phyloP scores from a whole-genome alignment of 2,797 vertebrate species.

The Smutsia temminckii region DNA sequence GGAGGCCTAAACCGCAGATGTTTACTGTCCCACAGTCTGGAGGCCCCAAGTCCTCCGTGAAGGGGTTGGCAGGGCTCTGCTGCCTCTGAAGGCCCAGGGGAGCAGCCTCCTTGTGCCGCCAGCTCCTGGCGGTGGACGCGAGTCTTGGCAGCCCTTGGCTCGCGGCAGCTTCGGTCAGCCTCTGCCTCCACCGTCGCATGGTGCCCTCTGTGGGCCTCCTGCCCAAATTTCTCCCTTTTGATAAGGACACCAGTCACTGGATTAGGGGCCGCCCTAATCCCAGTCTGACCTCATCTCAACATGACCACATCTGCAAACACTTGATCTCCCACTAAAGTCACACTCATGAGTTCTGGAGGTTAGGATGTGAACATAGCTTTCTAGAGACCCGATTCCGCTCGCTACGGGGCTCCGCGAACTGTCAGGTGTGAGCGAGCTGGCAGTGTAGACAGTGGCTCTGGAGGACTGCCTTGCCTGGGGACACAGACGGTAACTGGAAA shows the following conservation, averaged over 20 bases:
- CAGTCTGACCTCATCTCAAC: fast-evolving
- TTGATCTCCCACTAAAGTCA: not conserved
- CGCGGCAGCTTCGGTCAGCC: not conserved
- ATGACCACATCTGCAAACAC: too few species aligned
- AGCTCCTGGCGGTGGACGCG: not conserved
- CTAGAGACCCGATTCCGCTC: not conserved
- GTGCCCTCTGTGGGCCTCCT: not conserved
- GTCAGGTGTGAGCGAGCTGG: not conserved
- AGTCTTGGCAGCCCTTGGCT: not conserved
- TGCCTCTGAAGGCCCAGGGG: too few species aligned
- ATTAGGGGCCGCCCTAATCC: not conserved
- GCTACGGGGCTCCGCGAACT: fast-evolving
- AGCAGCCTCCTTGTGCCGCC: not conserved
- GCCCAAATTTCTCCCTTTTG: not conserved
- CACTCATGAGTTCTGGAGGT: not conserved
- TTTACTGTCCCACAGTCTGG: not conserved
- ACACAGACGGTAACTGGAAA: not conserved
- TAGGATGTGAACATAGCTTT: not conserved
- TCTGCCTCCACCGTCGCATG: not conserved
- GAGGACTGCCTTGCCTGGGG: fast-evolving
- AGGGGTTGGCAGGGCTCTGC: too few species aligned
- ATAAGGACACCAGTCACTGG: fast-evolving
- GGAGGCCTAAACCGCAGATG: not conserved
- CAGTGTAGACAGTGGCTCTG: not conserved
- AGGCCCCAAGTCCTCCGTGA: not conserved